Base-by-base conservation (phyloP, 2,113 vertebrate genomes). In the Galeopterus variegatus region DNA sequence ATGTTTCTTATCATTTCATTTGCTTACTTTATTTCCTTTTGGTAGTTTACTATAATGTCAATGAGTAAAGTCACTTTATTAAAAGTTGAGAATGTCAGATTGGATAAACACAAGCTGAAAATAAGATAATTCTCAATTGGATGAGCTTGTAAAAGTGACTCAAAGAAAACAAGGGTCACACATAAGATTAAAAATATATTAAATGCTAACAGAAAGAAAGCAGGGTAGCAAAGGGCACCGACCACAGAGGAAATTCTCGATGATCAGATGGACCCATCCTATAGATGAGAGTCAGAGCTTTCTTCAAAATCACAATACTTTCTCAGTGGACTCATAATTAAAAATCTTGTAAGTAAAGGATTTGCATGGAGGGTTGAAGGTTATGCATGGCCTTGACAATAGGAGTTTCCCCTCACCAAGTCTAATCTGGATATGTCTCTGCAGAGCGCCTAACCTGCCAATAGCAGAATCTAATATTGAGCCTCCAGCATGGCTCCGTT, bases 21-120 rank as follows among this genome's bases (percentile, higher is more conserved):
- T 89, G 13, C 67, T 93, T 88, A 81, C 31, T 89, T 93, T 21
- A 60, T 70, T 79, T 96, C 18, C 50, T 81, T 85, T 85, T 54
- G 45, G 2, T 23, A 81, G 41, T 69, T 87, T 6, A 62, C 50
- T 87, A 5, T 67, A 64, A 84, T 79, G 12, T 75, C n/a, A 86
- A 81, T 65, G 18, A 79, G 48, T 60, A n/a, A 93, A n/a, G 0
- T 54, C 72, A 58, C 31, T 62, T 93, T 77, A 77, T 48, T 89
- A 62, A 24, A 90, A 60, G 17, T 41, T 84, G 81, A 19, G 19
- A 85, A 85, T 84, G 50, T 84, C 77, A 94, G 60, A 64, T 48
- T 60, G 50, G 14, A 67, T 72, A 60, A 58, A 72, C 80, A 56
- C 14, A 58, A 95, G 50, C 58, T 50, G 14, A 90, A 87, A 93